phyloP scores from a whole-genome alignment of 2,888 invertebrate species.

The Noctua fimbriata region DNA sequence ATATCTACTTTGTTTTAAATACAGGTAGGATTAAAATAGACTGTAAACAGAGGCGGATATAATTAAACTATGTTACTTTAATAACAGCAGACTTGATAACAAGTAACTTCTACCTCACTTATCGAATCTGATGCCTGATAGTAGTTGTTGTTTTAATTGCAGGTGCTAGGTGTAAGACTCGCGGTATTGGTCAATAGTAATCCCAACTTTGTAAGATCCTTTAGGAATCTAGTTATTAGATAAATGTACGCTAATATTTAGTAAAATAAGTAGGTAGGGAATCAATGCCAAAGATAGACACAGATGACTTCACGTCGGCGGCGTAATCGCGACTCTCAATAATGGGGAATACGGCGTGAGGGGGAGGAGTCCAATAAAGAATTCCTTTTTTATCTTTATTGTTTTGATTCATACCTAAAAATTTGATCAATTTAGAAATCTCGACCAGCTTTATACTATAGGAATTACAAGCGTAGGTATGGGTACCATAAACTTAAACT shows the following conservation, averaged over 20 bases:
- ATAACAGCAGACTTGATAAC: background rate
- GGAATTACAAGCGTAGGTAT: background rate
- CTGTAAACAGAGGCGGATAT: background rate
- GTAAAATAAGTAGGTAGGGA: too few relatives aligned
- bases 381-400: background rate
- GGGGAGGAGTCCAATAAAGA: background rate
- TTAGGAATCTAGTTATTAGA: background rate
- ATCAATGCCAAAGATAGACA: too few relatives aligned
- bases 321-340: too few relatives aligned
- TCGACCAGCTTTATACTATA: background rate
- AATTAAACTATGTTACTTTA: background rate
- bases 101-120: background rate
- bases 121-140: background rate
- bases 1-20: too few relatives aligned
- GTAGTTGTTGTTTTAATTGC: slow-evolving; percentile 16
- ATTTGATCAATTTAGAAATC: background rate
- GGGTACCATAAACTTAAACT: too few relatives aligned
- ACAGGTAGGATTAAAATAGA: background rate
- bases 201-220: background rate
- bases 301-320: background rate
- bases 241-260: too few relatives aligned
- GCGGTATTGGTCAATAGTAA: background rate
- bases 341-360: background rate
- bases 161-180: background rate
- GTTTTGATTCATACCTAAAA: background rate